Base-by-base conservation (phyloP, 2,888 invertebrate species). In the Zaprionus lineosus region DNA sequence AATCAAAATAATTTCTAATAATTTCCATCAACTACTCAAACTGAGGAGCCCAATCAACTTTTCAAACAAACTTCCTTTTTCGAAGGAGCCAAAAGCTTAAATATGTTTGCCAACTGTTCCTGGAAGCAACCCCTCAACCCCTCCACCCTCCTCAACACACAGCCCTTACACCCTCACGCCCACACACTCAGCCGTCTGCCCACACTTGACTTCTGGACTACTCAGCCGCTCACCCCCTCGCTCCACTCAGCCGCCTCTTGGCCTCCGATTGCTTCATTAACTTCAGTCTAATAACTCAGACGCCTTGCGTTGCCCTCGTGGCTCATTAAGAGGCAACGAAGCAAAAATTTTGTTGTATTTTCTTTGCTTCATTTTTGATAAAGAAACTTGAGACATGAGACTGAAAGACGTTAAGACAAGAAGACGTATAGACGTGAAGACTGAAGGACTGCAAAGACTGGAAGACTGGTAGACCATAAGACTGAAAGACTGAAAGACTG, bases 281-380 rank as follows among this genome's bases (percentile, higher is more conserved):
- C 60, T 29, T 43, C 37, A 50, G 50, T 60, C 60, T 60, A 60
- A 60, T 60, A 60, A 60, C 60, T 60, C 61, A 60, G 48, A 59
- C 66, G 52, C 52, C 48, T 50, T 48, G 40, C 37, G 33, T 62
- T 53, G 12, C 37, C 19, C 9, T 6, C 1, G 40, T 7, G 28
- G 34, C 62, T 62, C 51, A 70, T 76, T 72, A 72, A 61, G 59
- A 69, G 21, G 24, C 47, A 67, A 40, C 40, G 21, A 58, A 68
- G 63, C 55, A 51, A 37, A 52, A 60, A 52, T 66, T 56, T 71
- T 52, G 31, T 41, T 15, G 3, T 26, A n/a, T 19, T 18, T 24
- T 37, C 46, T 15, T 26, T 15, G 2, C 9, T 21, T 18, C 21
- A 50, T 12, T 61, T 46, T 65, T 48, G 14, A 11, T 33, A 28